Evolutionary conservation across 1,140 invertebrate genomes (phyloP).

Genomic region (Limonius californicus): DNA sequence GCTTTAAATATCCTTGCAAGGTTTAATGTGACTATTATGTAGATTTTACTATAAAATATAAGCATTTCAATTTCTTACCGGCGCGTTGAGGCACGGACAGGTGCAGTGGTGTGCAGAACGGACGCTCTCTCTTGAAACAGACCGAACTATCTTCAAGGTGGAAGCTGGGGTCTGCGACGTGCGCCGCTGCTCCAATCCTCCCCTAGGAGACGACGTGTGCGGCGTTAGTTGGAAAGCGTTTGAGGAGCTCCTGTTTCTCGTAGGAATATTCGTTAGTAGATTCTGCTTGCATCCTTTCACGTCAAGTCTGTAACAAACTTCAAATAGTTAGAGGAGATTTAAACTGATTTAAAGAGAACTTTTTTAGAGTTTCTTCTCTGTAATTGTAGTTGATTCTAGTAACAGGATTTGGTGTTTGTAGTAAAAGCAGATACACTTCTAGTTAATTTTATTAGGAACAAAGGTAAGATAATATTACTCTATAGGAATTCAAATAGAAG

Average conservation of each 20-base stretch:
- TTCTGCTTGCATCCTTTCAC: slow-evolving; percentile 51
- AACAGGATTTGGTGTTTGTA: no score
- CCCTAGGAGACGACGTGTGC: slow-evolving; percentile 50
- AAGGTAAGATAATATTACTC: no score
- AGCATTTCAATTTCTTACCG: slow-evolving; percentile 45
- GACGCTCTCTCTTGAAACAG: slow-evolving; percentile 69
- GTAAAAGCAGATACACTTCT: no score
- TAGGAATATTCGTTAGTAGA: slow-evolving; percentile 46
- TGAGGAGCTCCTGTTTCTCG: slow-evolving; percentile 52
- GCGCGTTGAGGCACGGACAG: slow-evolving; percentile 51
- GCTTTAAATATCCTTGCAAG: no score
- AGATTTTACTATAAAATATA: no score
- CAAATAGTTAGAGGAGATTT: no score
- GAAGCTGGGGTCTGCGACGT: slow-evolving; percentile 73
- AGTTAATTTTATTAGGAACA: no score
- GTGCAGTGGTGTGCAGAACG: slow-evolving; percentile 60
- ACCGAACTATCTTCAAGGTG: slow-evolving; percentile 66
- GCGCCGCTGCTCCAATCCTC: slow-evolving; percentile 62
- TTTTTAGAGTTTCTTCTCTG: neutral
- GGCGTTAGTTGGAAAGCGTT: slow-evolving; percentile 58
- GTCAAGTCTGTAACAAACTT: slow-evolving; percentile 49
- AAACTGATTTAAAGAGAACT: neutral
- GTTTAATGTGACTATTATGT: no score
- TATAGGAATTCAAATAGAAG: no score
- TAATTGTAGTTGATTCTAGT: no score